Percentiles rank a stretch among this genome's conserved stretches.
Evolutionary conservation across 1,140 invertebrate genomes (phyloP).

Genomic region (Apis cerana): DNA sequence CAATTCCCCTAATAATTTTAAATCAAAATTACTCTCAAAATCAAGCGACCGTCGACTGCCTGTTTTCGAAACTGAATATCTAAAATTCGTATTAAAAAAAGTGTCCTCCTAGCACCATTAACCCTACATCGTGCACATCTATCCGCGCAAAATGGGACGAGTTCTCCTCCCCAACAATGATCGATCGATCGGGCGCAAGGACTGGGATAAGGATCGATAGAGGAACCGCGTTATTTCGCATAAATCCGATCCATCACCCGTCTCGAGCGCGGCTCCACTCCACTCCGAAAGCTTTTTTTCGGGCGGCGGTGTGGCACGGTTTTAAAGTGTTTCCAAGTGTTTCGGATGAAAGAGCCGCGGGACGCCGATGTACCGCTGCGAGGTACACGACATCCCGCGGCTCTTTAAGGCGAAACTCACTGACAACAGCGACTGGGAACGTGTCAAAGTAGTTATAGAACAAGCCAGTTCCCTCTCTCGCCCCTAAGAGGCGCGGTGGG

Average conservation of each 20-base stretch:
- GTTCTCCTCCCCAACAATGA: constrained; percentile 15
- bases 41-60: too few species aligned
- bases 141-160: not conserved
- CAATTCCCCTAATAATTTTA: too few species aligned
- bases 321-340: constrained; percentile 60
- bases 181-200: not conserved
- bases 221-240: constrained; percentile 16
- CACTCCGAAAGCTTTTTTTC: not conserved
- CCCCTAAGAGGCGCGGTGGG: constrained; percentile 15
- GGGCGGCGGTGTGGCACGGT: not conserved
- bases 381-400: constrained; percentile 72
- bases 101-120: too few species aligned
- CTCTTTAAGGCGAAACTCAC: constrained; percentile 69
- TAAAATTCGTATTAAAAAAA: too few species aligned
- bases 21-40: too few species aligned
- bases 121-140: not conserved
- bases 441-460: constrained; percentile 76
- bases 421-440: constrained; percentile 71
- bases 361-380: constrained; percentile 48
- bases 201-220: constrained; percentile 26
- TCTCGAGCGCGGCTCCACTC: not conserved
- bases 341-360: constrained; percentile 42
- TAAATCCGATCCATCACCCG: constrained; percentile 48
- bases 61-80: too few species aligned
- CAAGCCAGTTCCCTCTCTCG: constrained; percentile 46